Evolutionary conservation across 2,888 invertebrate species (phyloP).

Genomic region (Rapana venosa): DNA sequence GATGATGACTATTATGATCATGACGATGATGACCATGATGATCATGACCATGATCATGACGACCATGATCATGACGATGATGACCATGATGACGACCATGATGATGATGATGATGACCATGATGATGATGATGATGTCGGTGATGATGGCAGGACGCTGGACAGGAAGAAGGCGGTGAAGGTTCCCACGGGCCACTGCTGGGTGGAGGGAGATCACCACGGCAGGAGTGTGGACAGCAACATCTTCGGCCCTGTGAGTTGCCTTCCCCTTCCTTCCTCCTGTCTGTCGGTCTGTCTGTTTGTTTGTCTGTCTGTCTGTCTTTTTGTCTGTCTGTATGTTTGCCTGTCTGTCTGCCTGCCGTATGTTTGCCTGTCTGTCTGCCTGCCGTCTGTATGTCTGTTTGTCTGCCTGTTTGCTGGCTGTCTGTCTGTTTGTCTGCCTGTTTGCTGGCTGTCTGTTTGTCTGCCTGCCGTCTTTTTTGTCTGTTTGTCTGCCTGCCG

Average conservation of each 20-base stretch:
- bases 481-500: too few relatives aligned
- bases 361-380: background rate
- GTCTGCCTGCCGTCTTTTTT: too few relatives aligned
- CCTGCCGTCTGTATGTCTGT: too few relatives aligned
- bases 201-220: conserved; percentile 97
- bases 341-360: background rate
- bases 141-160: background rate
- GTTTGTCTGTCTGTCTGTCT: background rate
- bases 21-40: background rate
- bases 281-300: background rate
- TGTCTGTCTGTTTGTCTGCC: too few relatives aligned
- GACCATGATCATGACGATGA: background rate
- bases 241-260: conserved; percentile 91
- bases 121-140: background rate
- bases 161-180: conserved; percentile 83
- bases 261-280: background rate
- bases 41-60: too few relatives aligned
- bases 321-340: background rate
- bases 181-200: conserved; percentile 96
- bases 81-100: background rate
- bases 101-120: background rate
- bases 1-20: background rate
- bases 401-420: too few relatives aligned
- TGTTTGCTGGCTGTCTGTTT: too few relatives aligned
- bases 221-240: conserved; percentile 94